Percentiles rank a stretch among this genome's conserved stretches.
Evolutionary conservation across 2,888 invertebrate species (phyloP).

Genomic region (Camponotus fellah): DNA sequence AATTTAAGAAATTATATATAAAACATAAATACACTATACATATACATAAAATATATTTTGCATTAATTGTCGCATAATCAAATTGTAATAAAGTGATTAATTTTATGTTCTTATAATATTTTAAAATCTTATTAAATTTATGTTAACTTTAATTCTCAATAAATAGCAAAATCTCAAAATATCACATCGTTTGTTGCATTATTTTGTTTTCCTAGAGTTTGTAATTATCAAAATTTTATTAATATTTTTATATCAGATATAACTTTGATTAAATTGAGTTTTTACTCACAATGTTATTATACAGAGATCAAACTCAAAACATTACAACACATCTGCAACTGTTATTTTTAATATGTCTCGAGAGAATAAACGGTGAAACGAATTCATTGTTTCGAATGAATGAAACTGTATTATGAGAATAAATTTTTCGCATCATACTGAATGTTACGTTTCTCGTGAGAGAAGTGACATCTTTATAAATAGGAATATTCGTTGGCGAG

Average conservation of each 20-base stretch:
- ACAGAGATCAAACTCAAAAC: not conserved
- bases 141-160: not conserved
- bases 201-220: not conserved
- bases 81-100: not conserved
- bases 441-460: conserved; percentile 10
- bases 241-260: not conserved
- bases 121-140: not conserved
- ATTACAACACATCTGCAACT: not conserved
- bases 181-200: not conserved
- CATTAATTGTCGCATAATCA: not conserved
- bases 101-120: not conserved
- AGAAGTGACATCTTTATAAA: conserved; percentile 24
- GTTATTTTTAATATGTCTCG: conserved; percentile 30
- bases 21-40: not conserved
- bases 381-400: not conserved
- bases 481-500: conserved; percentile 29
- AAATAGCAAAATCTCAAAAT: not conserved
- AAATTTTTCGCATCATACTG: conserved; percentile 13
- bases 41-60: not conserved
- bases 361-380: not conserved
- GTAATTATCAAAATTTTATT: not conserved
- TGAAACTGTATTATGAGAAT: conserved; percentile 18
- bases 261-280: not conserved
- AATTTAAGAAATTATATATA: conserved; percentile 1
- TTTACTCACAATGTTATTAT: not conserved